Base-by-base conservation (phyloP, 1,140 invertebrate genomes). In the Antheraea pernyi region DNA sequence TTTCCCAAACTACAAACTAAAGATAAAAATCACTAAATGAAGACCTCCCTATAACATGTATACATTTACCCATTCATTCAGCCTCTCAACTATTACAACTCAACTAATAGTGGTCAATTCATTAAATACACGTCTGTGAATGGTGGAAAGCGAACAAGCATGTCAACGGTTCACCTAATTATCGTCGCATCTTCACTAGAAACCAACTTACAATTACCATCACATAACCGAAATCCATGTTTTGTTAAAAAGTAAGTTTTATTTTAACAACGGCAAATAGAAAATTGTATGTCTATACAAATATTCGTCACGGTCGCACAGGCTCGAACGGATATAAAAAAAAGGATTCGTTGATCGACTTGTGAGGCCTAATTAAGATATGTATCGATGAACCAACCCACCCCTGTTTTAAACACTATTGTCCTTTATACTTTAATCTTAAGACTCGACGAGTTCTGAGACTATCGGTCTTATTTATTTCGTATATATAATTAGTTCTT, bases 311-410 rank as follows among this genome's bases (percentile, higher is more conserved):
- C 80, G 82, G 79, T 77, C 8, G 18, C 46, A 48, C 81, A 76
- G 77, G 72, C 48, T 22, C 7, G 60, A 42, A 37, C 79, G 77
- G 79, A 46, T 78, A 81, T 80, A 81, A 82, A 84, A 86, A 85
- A 85, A 83, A 71, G 68, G 73, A 75, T 77, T 69, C 81, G 79
- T 77, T 77, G 78, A 79, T 72, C 84, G 80, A 77, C 80, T 77
- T 88, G 86, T 88, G 86, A 76, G 86, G 86, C 75, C 86, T 88
- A 88, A 88, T 88, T 88, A 88, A 88, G 86, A 88, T 88, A 88
- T 87, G 85, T 88, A 88, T 81, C 84, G 83, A 86, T 82, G 82
- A 76, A 73, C 77, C 80, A 75, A 71, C 81, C 80, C 81, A 80
- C 75, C 76, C 73, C 75, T 80, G 80, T 81, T 76, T 78, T 75